Conservation (phyloP, 2,113 vertebrate genomes). For the Chionis minor region DNA sequence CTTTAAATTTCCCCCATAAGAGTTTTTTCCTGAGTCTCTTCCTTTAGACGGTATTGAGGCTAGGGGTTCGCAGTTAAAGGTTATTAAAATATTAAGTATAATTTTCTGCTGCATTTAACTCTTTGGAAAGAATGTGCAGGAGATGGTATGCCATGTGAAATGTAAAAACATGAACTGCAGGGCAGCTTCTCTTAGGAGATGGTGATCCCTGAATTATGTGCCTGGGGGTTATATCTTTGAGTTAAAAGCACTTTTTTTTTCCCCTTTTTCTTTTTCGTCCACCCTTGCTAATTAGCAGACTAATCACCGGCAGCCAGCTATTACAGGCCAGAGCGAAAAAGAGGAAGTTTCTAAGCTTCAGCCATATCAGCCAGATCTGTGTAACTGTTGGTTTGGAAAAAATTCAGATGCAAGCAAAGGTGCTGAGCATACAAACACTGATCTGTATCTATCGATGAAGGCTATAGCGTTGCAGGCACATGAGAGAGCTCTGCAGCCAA, state of each 20-base stretch:
- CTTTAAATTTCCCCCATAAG: background rate
- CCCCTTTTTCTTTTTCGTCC: background rate
- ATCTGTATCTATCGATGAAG: constrained; percentile 10
- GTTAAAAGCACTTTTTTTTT: background rate
- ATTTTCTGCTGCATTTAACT: constrained; percentile 47
- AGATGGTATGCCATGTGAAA: background rate
- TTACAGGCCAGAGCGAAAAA: background rate
- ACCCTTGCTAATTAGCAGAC: constrained; percentile 39
- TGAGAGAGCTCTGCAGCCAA: background rate
- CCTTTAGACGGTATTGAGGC: background rate
- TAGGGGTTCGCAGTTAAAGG: background rate
- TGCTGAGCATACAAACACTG: constrained; percentile 25
- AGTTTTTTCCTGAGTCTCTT: background rate
- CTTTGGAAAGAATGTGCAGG: background rate
- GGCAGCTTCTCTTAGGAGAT: constrained; percentile 26
- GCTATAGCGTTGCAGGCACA: background rate
- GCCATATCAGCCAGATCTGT: background rate
- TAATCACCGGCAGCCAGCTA: background rate
- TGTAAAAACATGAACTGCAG: background rate
- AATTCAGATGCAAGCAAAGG: background rate
- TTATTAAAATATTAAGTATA: constrained; percentile 57
- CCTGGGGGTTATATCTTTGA: background rate
- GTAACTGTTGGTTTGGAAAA: constrained; percentile 29
- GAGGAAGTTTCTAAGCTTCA: background rate
- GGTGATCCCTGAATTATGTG: constrained; percentile 20